These are phyloP conservation scores for Irena cyanogastra DNA, from an alignment of 2,113 vertebrate species.

Conservation along the genomic window DNA sequence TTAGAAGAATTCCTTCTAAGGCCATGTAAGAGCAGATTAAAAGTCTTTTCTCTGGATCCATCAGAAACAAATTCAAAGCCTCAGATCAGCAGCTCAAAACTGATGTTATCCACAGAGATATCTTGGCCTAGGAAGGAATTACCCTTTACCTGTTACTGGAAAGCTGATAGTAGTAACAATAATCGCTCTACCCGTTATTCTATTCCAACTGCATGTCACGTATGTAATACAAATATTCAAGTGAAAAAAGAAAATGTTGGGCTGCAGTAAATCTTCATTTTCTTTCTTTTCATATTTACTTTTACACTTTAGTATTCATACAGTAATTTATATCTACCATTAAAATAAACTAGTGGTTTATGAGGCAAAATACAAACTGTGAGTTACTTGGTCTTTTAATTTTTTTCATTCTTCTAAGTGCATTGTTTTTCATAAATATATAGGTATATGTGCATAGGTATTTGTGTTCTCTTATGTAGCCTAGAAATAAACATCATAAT, in stretches of 20 bases:
- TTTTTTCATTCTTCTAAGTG: not conserved
- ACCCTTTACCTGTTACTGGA: not conserved
- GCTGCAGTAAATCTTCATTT: not conserved
- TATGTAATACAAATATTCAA: not conserved
- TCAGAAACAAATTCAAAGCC: not conserved
- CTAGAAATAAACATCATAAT: not conserved
- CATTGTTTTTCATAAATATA: not conserved
- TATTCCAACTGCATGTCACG: not conserved
- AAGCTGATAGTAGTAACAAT: not conserved
- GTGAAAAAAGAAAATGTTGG: not conserved
- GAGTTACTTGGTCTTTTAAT: not conserved
- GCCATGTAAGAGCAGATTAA: not conserved
- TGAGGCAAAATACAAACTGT: not conserved
- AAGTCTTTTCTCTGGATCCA: not conserved
- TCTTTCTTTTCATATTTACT: not conserved
- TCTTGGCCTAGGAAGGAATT: not conserved
- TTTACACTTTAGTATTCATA: not conserved
- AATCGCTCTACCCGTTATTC: not conserved
- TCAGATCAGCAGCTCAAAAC: not conserved
- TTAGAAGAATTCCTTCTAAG: not conserved
- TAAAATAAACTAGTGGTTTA: not conserved
- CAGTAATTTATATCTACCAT: not conserved
- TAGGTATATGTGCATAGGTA: too few relatives aligned
- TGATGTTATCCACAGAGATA: not conserved
- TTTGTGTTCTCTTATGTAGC: not conserved